These are phyloP conservation scores for Corynorhinus townsendii DNA, from an alignment of 2,113 vertebrate species.

Conservation along the genomic window DNA sequence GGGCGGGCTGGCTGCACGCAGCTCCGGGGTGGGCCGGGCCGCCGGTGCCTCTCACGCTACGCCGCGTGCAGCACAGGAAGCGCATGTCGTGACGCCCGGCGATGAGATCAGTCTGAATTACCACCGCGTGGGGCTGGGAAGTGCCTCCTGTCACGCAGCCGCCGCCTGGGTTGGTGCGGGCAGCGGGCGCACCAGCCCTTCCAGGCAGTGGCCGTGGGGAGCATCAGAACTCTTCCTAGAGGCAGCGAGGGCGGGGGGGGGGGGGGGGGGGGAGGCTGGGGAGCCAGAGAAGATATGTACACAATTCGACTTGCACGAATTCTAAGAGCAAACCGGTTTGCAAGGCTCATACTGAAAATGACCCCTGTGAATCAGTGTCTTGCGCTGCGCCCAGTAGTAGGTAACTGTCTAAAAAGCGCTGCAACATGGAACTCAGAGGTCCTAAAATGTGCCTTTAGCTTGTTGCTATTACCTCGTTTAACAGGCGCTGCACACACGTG, in stretches of 20 bases:
- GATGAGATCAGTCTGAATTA: conserved; percentile 61
- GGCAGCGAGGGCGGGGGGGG: too few relatives aligned
- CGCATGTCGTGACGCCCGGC: conserved; percentile 70
- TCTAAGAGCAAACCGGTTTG: background rate
- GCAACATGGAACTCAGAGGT: background rate
- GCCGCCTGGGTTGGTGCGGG: background rate
- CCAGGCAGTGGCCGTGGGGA: background rate
- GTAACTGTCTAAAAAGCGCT: background rate
- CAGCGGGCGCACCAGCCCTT: background rate
- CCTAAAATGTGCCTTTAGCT: conserved; percentile 26
- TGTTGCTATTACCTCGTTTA: background rate
- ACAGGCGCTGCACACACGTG: background rate
- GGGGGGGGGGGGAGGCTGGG: background rate
- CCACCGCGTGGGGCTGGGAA: conserved; percentile 52
- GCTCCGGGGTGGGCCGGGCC: background rate
- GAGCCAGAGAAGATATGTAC: background rate
- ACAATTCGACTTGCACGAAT: background rate
- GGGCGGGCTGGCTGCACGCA: background rate
- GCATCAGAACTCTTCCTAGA: background rate
- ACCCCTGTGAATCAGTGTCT: background rate
- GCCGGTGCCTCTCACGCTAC: background rate
- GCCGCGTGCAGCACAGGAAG: conserved; percentile 52
- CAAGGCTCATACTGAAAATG: background rate
- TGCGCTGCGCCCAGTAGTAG: background rate
- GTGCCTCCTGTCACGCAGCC: conserved; percentile 68